phyloP scores from a whole-genome alignment of 2,113 vertebrate species.

The Microcebus griseorufus region DNA sequence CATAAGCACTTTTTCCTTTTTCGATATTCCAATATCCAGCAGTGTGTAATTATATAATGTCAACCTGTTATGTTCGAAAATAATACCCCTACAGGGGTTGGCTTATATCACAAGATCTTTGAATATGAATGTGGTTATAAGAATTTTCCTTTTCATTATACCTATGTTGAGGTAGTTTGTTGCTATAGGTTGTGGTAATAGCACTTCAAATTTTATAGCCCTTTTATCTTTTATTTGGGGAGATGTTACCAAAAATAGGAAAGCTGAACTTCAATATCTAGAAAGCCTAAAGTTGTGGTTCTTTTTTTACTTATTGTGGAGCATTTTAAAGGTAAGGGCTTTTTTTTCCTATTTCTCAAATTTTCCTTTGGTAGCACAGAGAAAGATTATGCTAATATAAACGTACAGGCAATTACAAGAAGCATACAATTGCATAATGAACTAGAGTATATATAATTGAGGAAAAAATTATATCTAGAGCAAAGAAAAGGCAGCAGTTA shows the following conservation, averaged over 20 bases:
- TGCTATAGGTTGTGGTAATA: constrained; percentile 66
- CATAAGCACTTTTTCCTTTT: constrained; percentile 69
- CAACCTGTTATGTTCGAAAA: constrained; percentile 77
- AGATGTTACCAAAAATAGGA: constrained; percentile 64
- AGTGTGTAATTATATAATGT: constrained; percentile 81
- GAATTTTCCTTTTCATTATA: constrained; percentile 67
- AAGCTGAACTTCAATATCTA: constrained; percentile 44
- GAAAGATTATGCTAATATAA: constrained; percentile 55
- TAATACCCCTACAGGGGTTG: constrained; percentile 74
- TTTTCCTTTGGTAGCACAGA: constrained; percentile 28
- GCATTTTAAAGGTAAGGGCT: constrained; percentile 10
- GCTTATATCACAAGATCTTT: constrained; percentile 71
- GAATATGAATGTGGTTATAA: constrained; percentile 71
- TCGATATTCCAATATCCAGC: constrained; percentile 76
- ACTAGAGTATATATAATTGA: constrained; percentile 28
- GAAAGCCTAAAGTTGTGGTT: constrained; percentile 35
- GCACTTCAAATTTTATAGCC: constrained; percentile 62
- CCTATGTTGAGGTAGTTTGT: constrained; percentile 67
- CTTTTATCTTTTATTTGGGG: constrained; percentile 45
- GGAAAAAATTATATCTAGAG: constrained; percentile 37
- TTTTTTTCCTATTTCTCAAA: constrained; percentile 41
- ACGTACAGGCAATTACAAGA: constrained; percentile 46
- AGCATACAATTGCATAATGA: constrained; percentile 55
- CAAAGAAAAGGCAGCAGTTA: constrained; percentile 55
- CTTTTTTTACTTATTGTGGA: constrained; percentile 41